phyloP scores from a whole-genome alignment of 2,888 invertebrate genomes.

The Pemphredon lugubris region DNA sequence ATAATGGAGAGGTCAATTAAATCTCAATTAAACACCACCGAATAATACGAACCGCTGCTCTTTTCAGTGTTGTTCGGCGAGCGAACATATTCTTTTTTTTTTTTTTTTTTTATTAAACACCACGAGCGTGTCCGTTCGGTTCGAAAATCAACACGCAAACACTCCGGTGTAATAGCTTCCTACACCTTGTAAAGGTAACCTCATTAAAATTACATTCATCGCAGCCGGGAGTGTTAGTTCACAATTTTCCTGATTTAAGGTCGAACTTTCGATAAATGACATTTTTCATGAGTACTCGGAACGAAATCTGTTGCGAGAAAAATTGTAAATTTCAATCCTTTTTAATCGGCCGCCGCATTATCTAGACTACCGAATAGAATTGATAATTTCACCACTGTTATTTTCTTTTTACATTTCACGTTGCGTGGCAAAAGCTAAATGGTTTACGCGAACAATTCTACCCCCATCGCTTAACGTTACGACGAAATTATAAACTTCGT shows the following conservation, averaged over 20 bases:
- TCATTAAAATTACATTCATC: slow-evolving; percentile 63
- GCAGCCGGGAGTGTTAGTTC: slow-evolving; percentile 16
- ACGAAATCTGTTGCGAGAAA: slow-evolving; percentile 16
- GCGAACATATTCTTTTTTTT: slow-evolving; percentile 38
- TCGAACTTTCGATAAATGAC: slow-evolving; percentile 25
- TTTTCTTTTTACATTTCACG: no score
- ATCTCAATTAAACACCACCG: slow-evolving; percentile 73
- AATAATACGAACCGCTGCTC: slow-evolving; percentile 69
- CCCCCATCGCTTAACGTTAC: no score
- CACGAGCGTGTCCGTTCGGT: slow-evolving; percentile 45
- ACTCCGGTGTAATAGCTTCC: slow-evolving; percentile 38
- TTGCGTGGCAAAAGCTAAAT: no score
- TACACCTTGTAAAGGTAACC: slow-evolving; percentile 45
- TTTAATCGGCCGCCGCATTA: not conserved
- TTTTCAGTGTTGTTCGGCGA: slow-evolving; percentile 57
- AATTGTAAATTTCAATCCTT: slow-evolving; percentile 11
- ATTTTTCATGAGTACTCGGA: slow-evolving; percentile 48
- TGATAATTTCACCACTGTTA: no score
- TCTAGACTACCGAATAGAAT: no score
- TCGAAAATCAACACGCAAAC: slow-evolving; percentile 54
- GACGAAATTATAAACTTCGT: no score
- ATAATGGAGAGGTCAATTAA: slow-evolving; percentile 76
- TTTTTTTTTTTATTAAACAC: slow-evolving; percentile 45
- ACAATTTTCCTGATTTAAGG: slow-evolving; percentile 13
- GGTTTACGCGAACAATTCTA: no score